Conservation (phyloP, 2,888 invertebrate species). For the Drosophila nr. medialis region DNA sequence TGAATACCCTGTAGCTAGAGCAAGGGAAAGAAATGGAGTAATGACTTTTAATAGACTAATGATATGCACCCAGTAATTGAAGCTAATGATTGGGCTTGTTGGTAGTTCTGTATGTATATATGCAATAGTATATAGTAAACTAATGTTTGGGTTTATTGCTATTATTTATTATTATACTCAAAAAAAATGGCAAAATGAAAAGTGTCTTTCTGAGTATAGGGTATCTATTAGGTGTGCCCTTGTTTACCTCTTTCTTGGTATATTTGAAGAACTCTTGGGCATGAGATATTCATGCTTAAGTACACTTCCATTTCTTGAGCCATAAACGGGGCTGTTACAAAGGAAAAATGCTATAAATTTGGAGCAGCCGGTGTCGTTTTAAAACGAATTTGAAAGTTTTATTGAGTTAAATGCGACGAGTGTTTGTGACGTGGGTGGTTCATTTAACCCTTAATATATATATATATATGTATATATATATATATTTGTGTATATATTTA, state of each 20-base stretch:
- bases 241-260: neutral
- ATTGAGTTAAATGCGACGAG: constrained; percentile 70
- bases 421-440: constrained; percentile 71
- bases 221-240: neutral
- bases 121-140: no score
- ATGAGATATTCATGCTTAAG: constrained; percentile 49
- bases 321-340: constrained; percentile 65
- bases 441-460: constrained; percentile 71
- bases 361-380: constrained; percentile 73
- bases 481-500: constrained; percentile 29
- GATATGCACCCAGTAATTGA: neutral
- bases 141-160: no score
- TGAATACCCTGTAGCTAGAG: neutral
- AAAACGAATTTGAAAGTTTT: constrained; percentile 80
- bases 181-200: neutral
- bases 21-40: neutral
- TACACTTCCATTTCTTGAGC: constrained; percentile 55
- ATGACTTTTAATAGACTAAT: neutral
- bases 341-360: constrained; percentile 71
- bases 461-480: constrained; percentile 36
- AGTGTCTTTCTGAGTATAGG: neutral
- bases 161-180: no score
- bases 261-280: neutral
- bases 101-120: neutral
- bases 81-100: neutral